Conservation (phyloP, 2,797 vertebrate species). For the Artibeus jamaicensis region DNA sequence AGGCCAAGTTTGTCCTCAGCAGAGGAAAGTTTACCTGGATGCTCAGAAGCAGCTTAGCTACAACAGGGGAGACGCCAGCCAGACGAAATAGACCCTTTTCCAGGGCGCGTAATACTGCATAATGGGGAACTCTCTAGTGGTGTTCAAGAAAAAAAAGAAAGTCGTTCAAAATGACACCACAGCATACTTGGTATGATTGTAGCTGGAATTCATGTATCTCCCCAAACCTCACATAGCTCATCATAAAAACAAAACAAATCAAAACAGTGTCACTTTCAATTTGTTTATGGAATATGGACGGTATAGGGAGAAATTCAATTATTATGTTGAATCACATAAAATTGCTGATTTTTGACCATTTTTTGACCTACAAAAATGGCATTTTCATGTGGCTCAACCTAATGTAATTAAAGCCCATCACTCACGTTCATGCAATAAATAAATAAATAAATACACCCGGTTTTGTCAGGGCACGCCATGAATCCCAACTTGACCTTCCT, state of each 20-base stretch:
- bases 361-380: slow-evolving; percentile 36
- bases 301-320: slow-evolving; percentile 51
- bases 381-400: neutral
- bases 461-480: slow-evolving; percentile 51
- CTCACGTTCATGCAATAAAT: neutral
- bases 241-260: neutral
- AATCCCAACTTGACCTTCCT: slow-evolving; percentile 38
- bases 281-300: neutral
- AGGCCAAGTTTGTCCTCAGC: neutral
- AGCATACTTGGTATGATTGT: neutral
- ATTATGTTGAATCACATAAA: slow-evolving; percentile 22
- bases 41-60: neutral
- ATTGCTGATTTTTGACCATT: slow-evolving; percentile 39
- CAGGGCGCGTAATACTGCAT: too few relatives aligned
- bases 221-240: neutral
- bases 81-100: neutral
- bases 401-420: slow-evolving; percentile 37
- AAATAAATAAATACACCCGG: slow-evolving; percentile 25
- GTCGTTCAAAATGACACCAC: neutral
- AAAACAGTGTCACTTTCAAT: slow-evolving; percentile 36
- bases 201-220: neutral
- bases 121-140: neutral
- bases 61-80: neutral
- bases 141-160: neutral
- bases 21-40: neutral